Evolutionary conservation across 2,888 invertebrate genomes (phyloP), one percentile per base, ranked within the genome.

Genomic region (Calameuta pallipes): DNA sequence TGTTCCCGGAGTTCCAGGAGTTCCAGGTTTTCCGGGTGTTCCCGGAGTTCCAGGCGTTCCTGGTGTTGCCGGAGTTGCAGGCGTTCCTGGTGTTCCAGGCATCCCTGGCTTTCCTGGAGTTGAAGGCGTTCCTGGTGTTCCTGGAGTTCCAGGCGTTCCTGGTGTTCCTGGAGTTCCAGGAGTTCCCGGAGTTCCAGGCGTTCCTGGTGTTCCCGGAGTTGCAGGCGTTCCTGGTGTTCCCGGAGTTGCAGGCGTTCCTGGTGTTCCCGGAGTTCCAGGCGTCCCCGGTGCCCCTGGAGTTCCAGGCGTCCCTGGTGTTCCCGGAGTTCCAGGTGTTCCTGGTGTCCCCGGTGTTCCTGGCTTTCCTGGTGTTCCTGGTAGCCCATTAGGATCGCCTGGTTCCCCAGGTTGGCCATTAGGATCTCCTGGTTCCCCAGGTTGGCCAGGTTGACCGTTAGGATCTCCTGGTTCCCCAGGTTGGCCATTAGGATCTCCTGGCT

Each of bases 241-340:
- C 76, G 35, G 83, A 75, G 82, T 79, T 73, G 85, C 86, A 13
- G 85, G 85, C n/a, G 83, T 81, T 0, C 84, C 82, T 15, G 82
- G 74, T 3, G 80, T 69, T 1, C 80, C 79, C 3, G 83, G 76
- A 30, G 80, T 76, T 0, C 76, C 83, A 36, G 80, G 82, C 33
- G 37, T 81, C 11, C 83, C 85, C 11, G 83, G n/a, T n/a, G n/a
- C n/a, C n/a, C n/a, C n/a, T n/a, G 83, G 78, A 3, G 80, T 80
- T 23, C 89, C 89, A 15, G 79, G 79, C 1, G 31, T 75, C 1
- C 80, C 84, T 11, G 83, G 82, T 11, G 35, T 78, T 0, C 82
- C 82, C 23, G 83, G 78, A 1, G 78, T 78, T 0, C 82, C 81
- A 0, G 76, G 69, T 1, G 76, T 74, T 31, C 76, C 74, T 1